Base-by-base conservation (phyloP, 2,113 vertebrate species). In the Ciconia boyciana region DNA sequence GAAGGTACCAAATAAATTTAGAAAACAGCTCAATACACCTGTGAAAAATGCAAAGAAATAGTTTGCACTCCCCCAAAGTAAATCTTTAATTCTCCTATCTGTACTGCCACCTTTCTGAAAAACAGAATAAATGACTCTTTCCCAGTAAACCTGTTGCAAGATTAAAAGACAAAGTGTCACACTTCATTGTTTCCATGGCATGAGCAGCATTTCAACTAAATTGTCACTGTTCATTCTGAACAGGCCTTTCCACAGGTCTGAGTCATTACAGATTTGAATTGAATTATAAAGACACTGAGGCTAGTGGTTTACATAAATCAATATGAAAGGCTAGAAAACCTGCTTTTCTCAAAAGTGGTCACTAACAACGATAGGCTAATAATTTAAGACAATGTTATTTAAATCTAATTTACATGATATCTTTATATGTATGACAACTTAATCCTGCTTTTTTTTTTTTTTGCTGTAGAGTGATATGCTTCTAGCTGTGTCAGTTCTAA, bases 131-230 rank as follows among this genome's bases (percentile, higher is more conserved):
- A 77, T 74, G 16, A 68, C 48, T 58, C n/a, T 74, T 92, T 68
- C 62, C 58, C 41, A 68, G 57, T 74, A 72, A 92, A 76, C 77
- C 49, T 96, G 69, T 92, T 94, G 88, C 83, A 58, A 93, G 77
- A 70, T 69, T 89, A 87, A 94, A 93, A 95, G 78, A 89, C 48
- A 83, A 95, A 97, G 80, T 77, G 79, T 94, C 70, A 82, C 18
- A 46, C 72, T 83, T 93, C 82, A 88, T 92, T 94, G 70, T 96
- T 97, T 95, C 83, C 77, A 92, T 79, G 87, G 31, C 68, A 95
- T 82, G 54, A 96, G 76, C 88, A 91, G 44, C 83, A 93, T 96
- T 95, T 96, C 70, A 81, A 75, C 76, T 49, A 92, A 78, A 44
- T 70, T 97, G 91, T 93, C 75, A 93, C 32, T 83, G 76, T 60